Evolutionary conservation across 2,113 vertebrate species (phyloP), one percentile per base, ranked within the genome.

Genomic region (Anthoscopus minutus): DNA sequence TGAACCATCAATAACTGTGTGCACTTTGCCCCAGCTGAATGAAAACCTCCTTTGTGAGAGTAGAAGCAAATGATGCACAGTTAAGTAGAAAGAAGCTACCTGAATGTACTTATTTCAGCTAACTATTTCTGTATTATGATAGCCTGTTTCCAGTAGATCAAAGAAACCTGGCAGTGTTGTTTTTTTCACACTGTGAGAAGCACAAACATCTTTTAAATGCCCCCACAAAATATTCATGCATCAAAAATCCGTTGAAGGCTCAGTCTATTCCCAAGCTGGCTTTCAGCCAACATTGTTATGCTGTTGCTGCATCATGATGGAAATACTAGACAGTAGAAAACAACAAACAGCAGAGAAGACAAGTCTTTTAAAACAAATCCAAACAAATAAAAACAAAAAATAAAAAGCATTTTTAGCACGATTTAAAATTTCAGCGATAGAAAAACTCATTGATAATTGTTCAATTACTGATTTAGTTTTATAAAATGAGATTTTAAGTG

Each of bases 181-280:
- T 81, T 96, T 95, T 95, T 91, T 85, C 86, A 83, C 78, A 94
- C 86, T 93, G 69, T 82, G 89, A 83, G 89, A 92, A 91, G 74
- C 84, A 93, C 85, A 97, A 98, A 96, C 90, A 96, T 96, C 14
- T 96, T 97, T 97, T 97, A 97, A 97, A 97, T 96, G 81, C 74
- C 77, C 74, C 60, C 60, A 96, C 93, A 83, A 96, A 92, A 96
- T 95, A 93, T 88, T 89, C 44, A 72, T 71, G 79, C 70, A 89
- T 94, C 95, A 82, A 95, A 96, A 92, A 95, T 53, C 73, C 22
- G 5, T 64, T 61, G 91, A 91, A 97, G 64, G 77, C 86, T 93
- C 79, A 48, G 73, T 54, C 65, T 80, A 88, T 86, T 83, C 80
- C 70, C 79, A 45, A 84, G 53, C 33, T 98, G 96, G 95, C 92